Conservation (phyloP, 2,113 vertebrate species). For the Nothocercus julius region DNA sequence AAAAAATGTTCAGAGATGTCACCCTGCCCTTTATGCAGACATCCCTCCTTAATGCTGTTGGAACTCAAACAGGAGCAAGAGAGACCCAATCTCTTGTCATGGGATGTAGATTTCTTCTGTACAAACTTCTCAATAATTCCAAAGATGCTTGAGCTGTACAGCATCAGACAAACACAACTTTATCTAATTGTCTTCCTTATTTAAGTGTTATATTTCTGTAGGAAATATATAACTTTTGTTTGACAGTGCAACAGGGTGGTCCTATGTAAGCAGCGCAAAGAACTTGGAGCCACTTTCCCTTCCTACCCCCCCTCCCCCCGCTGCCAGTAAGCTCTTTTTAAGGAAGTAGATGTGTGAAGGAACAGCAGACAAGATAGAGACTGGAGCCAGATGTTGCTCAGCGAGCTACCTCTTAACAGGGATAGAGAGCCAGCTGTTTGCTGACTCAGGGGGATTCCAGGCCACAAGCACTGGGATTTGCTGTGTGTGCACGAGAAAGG, state of each 20-base stretch:
- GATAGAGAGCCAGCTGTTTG: slow-evolving; percentile 55
- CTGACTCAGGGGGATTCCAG: slow-evolving; percentile 38
- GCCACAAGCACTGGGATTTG: slow-evolving; percentile 57
- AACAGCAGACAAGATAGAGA: slow-evolving; percentile 59
- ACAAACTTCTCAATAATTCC: not conserved
- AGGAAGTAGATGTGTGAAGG: slow-evolving; percentile 62
- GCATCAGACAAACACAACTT: not conserved
- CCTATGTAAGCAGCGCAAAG: slow-evolving; percentile 35
- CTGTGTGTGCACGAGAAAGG: not conserved
- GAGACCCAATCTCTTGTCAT: accelerated
- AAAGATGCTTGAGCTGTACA: not conserved
- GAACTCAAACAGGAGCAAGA: not conserved
- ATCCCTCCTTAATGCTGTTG: not conserved
- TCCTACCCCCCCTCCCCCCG: not conserved
- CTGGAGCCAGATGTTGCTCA: slow-evolving; percentile 33
- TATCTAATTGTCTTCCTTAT: not conserved
- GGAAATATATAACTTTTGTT: slow-evolving; percentile 24
- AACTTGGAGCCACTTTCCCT: not conserved
- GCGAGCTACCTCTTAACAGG: slow-evolving; percentile 28
- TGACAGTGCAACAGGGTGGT: slow-evolving; percentile 39
- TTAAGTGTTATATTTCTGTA: not conserved
- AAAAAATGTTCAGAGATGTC: not conserved
- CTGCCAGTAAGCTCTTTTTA: not conserved
- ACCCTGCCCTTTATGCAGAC: not conserved
- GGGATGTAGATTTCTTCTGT: not conserved